Conservation (phyloP, 2,797 vertebrate species). For the Acridotheres tristis region DNA sequence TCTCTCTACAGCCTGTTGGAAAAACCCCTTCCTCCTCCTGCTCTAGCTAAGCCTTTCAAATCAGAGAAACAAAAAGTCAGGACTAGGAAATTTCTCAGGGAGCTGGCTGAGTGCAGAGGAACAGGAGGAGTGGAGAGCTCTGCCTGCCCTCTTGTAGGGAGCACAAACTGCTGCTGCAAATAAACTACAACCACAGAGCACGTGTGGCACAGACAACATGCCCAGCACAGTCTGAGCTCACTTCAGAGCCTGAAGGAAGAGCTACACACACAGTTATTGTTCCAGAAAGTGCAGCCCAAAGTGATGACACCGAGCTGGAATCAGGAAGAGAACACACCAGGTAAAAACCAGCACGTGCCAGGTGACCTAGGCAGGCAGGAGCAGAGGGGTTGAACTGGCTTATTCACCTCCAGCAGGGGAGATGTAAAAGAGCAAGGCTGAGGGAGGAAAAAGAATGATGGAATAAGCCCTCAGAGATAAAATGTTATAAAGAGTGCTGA, state of each 20-base stretch:
- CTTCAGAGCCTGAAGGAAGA: not conserved
- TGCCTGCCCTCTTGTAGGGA: not conserved
- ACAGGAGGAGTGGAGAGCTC: not conserved
- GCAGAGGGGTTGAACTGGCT: not conserved
- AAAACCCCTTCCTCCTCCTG: not conserved
- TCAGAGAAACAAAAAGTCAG: not conserved
- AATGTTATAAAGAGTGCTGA: not conserved
- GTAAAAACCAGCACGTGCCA: not conserved
- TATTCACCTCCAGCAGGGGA: not conserved
- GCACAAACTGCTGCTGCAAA: not conserved
- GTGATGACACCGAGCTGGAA: not conserved
- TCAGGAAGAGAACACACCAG: not conserved
- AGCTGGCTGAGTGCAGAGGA: not conserved
- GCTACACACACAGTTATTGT: not conserved
- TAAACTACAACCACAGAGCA: not conserved
- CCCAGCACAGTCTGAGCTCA: not conserved
- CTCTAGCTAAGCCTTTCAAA: not conserved
- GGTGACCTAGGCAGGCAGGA: not conserved
- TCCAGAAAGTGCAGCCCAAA: not conserved
- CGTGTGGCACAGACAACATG: rapidly evolving
- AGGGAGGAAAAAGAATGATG: not conserved
- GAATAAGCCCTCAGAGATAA: not conserved
- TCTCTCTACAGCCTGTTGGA: not conserved
- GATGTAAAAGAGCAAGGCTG: not conserved
- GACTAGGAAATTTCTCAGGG: not conserved